A percentile compares a stretch with the other conserved stretches of the same genome.
Conservation (phyloP, 37 sponge, comb jelly and placozoan species). For the Oscarella lobularis region DNA sequence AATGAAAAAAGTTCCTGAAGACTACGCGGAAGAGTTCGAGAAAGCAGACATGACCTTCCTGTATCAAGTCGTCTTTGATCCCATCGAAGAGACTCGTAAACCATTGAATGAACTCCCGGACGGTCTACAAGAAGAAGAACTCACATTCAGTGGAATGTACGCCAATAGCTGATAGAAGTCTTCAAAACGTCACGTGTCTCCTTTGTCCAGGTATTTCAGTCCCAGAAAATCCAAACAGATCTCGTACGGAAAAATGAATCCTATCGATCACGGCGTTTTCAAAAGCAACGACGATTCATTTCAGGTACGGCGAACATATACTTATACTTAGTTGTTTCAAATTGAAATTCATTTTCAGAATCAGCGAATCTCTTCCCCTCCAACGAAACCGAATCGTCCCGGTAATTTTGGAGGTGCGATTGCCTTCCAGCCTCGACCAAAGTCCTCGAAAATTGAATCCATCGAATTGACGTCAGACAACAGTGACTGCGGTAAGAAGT, state of each 20-base stretch:
- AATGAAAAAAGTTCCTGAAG: constrained; percentile 39
- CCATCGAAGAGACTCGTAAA: constrained; percentile 46
- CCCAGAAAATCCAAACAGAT: constrained; percentile 67
- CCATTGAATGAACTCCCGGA: constrained; percentile 47
- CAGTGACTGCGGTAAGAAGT: no score
- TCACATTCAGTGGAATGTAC: constrained; percentile 79
- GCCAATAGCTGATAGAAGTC: no score
- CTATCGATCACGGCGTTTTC: constrained; percentile 50
- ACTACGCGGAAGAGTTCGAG: constrained; percentile 47
- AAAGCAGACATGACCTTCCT: constrained; percentile 75
- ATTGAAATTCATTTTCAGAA: no score
- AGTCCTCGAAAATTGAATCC: no score
- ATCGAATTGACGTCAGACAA: no score
- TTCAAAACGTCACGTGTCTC: no score
- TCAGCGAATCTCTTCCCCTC: no score
- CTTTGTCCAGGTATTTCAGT: constrained; percentile 22
- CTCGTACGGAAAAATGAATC: constrained; percentile 82
- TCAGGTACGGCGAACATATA: no score
- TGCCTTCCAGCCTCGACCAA: no score
- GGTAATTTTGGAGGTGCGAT: no score
- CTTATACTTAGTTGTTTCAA: no score
- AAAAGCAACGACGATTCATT: constrained; percentile 36
- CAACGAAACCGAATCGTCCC: no score
- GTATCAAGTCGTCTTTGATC: constrained; percentile 85
- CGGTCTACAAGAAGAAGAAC: constrained; percentile 25